Evolutionary conservation across 2,797 vertebrate genomes (phyloP), one percentile per base, ranked within the genome.

Genomic region (Sphaeramia orbicularis): DNA sequence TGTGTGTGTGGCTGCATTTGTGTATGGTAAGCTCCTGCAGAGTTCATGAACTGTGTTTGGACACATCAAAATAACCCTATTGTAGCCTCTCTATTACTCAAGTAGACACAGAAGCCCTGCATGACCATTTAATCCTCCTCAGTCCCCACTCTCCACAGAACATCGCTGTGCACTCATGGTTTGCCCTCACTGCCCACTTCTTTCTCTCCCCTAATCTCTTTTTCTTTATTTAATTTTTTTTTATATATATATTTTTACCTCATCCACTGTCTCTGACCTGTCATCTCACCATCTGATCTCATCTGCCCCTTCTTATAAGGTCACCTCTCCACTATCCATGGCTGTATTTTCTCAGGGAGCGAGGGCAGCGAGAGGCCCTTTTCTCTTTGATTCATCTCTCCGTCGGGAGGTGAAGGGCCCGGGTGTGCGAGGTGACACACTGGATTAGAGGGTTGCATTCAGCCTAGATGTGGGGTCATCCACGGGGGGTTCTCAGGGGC

Each of bases 261-360:
- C 51, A 58, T 78, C 72, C 48, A 62, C 64, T 83, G 70, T 85
- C 72, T 80, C 76, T 87, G 82, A 89, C 86, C 88, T 85, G 84
- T 91, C 86, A 85, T 90, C 81, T 81, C 66, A 38, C 81, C 72
- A 71, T 78, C 82, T 90, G 89, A 91, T 87, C 90, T 85, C 77
- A 88, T 86, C 78, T 89, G 82, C 65, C 77, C 79, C 80, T 53
- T 91, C 87, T 89, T 86, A 88, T 79, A 85, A 87, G 91, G 91
- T 91, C 90, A 88, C 65, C 73, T 74, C 78, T 66, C 42, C 47
- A 53, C 77, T 74, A 69, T 59, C 63, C 75, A 30, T 48, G 16
- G 40, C 70, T 80, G 62, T 43, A 49, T 84, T 88, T 87, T 89
- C 69, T 60, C 37, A 61, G 44, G 58, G 70, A 76, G 76, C 2